A percentile compares a stretch with the other conserved stretches of the same genome.
Conservation (phyloP, 2,888 invertebrate species). For the Diploptera punctata region DNA sequence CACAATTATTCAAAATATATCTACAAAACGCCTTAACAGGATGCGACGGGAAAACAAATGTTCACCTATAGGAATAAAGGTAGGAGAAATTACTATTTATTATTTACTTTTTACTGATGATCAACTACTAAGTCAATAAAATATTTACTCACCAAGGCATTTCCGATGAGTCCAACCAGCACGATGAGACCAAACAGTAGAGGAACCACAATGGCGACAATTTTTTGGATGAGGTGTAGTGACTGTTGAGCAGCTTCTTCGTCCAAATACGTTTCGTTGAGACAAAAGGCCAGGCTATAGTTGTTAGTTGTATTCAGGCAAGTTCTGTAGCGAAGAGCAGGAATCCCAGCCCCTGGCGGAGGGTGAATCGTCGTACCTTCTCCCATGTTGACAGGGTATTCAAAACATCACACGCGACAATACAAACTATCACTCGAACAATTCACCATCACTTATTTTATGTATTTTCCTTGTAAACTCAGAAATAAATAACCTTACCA, state of each 20-base stretch:
- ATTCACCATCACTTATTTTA: background rate
- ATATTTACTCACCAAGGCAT: constrained; percentile 76
- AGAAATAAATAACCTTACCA: background rate
- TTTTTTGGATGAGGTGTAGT: constrained; percentile 58
- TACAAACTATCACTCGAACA: background rate
- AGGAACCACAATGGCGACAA: constrained; percentile 76
- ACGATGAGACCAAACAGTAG: constrained; percentile 87
- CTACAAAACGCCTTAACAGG: no score
- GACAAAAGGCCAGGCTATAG: background rate
- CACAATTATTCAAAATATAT: no score
- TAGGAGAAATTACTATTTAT: no score
- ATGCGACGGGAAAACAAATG: no score
- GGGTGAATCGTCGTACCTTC: background rate
- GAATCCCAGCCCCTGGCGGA: background rate
- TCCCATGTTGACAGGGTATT: background rate
- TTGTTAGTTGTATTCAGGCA: background rate
- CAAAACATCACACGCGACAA: background rate
- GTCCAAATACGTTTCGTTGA: background rate
- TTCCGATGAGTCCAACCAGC: constrained; percentile 87
- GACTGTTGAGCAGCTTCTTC: constrained; percentile 3
- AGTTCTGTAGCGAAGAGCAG: background rate
- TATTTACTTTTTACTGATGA: no score
- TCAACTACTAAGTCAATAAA: no score
- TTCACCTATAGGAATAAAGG: no score
- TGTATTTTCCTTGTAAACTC: background rate